phyloP scores from a whole-genome alignment of 35 echinoderm and acorn worm species.

The Eucidaris tribuloides region DNA sequence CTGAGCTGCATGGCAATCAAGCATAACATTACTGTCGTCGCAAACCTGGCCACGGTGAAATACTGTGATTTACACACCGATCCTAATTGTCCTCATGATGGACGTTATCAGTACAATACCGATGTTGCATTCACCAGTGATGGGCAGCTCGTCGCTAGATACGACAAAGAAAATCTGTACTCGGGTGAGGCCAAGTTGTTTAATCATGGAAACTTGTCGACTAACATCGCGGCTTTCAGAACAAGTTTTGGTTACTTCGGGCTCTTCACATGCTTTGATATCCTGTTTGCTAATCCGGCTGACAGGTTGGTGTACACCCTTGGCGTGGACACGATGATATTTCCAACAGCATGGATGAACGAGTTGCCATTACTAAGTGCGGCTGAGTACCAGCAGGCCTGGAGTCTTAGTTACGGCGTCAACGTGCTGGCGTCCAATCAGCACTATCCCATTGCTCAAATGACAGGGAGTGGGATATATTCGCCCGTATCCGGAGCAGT shows the following conservation, averaged over 20 bases:
- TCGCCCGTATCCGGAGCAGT: slow-evolving; percentile 45
- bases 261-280: slow-evolving; percentile 91
- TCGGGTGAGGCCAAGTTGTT: slow-evolving; percentile 53
- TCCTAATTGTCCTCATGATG: slow-evolving; percentile 57
- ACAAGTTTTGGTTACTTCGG: slow-evolving; percentile 87
- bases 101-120: slow-evolving; percentile 85
- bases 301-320: slow-evolving; percentile 32
- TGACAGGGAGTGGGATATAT: slow-evolving; percentile 92
- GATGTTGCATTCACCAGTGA: slow-evolving; percentile 65
- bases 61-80: slow-evolving; percentile 37
- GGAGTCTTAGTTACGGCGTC: slow-evolving; percentile 59
- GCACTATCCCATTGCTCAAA: slow-evolving; percentile 69
- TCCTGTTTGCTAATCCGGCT: slow-evolving; percentile 65
- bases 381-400: slow-evolving; percentile 87
- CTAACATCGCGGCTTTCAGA: slow-evolving; percentile 52
- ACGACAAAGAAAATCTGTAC: slow-evolving; percentile 88
- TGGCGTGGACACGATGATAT: slow-evolving; percentile 56
- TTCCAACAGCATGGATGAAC: slow-evolving; percentile 79
- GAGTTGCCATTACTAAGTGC: slow-evolving; percentile 75
- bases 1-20: slow-evolving; percentile 84
- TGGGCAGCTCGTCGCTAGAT: slow-evolving; percentile 71
- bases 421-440: slow-evolving; percentile 82
- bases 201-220: slow-evolving; percentile 27
- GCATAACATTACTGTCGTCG: slow-evolving; percentile 69
- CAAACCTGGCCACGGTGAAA: slow-evolving; percentile 55